These are phyloP conservation scores for Caracal caracal DNA, from an alignment of 2,113 vertebrate genomes.

Conservation along the genomic window DNA sequence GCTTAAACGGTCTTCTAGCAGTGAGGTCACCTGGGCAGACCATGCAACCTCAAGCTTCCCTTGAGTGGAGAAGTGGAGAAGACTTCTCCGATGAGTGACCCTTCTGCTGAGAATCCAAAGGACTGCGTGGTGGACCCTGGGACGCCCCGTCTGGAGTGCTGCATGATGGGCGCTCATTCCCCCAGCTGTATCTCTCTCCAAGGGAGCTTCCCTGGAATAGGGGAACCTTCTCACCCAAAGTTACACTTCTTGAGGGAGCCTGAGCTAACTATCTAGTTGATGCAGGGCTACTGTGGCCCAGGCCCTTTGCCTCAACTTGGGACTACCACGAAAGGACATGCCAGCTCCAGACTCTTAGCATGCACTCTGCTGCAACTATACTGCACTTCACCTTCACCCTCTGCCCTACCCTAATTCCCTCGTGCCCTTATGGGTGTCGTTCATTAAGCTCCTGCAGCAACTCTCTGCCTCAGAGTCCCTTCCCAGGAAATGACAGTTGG, in stretches of 20 bases:
- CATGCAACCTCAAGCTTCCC: background rate
- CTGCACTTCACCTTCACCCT: background rate
- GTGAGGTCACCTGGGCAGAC: background rate
- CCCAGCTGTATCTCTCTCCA: background rate
- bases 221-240: background rate
- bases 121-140: fast-evolving
- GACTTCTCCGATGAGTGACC: background rate
- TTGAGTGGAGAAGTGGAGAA: background rate
- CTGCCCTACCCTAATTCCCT: background rate
- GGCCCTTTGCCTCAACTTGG: background rate
- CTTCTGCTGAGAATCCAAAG: background rate
- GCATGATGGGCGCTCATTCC: fast-evolving
- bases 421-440: background rate
- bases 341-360: background rate
- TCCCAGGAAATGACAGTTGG: background rate
- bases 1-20: background rate
- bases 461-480: background rate
- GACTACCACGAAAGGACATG: background rate
- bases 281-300: background rate
- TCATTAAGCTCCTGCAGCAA: too few species aligned
- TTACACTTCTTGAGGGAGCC: background rate
- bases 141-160: background rate
- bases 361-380: background rate
- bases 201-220: too few species aligned
- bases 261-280: fast-evolving